phyloP scores from a whole-genome alignment of 2,797 vertebrate species.

The Macropus fuliginosus region DNA sequence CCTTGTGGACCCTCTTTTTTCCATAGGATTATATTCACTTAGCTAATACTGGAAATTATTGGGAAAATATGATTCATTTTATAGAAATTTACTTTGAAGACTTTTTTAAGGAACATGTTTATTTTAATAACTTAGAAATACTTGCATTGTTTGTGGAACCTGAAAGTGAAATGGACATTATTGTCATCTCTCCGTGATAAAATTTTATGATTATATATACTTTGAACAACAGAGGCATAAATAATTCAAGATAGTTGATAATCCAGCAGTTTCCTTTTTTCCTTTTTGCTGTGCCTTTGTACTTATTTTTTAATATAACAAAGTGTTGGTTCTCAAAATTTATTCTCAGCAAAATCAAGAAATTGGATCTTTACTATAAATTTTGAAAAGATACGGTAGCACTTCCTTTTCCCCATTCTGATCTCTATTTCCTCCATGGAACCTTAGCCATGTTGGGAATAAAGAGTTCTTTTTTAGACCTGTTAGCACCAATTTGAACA shows the following conservation, averaged over 20 bases:
- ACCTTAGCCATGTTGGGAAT: background rate
- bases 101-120: background rate
- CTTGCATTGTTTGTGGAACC: background rate
- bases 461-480: background rate
- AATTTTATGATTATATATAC: background rate
- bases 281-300: constrained; percentile 1
- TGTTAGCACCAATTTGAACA: background rate
- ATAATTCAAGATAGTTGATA: background rate
- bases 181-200: background rate
- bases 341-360: constrained; percentile 3
- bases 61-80: background rate
- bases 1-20: background rate
- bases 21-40: background rate
- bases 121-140: background rate
- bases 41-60: background rate
- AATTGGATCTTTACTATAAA: constrained; percentile 10
- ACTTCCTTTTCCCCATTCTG: background rate
- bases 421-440: constrained; percentile 16
- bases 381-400: constrained; percentile 1
- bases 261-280: background rate
- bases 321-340: constrained; percentile 9
- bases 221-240: background rate
- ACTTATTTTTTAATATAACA: background rate
- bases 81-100: background rate
- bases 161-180: background rate